phyloP scores from a whole-genome alignment of 2,797 vertebrate genomes.

The Melopsittacus undulatus region DNA sequence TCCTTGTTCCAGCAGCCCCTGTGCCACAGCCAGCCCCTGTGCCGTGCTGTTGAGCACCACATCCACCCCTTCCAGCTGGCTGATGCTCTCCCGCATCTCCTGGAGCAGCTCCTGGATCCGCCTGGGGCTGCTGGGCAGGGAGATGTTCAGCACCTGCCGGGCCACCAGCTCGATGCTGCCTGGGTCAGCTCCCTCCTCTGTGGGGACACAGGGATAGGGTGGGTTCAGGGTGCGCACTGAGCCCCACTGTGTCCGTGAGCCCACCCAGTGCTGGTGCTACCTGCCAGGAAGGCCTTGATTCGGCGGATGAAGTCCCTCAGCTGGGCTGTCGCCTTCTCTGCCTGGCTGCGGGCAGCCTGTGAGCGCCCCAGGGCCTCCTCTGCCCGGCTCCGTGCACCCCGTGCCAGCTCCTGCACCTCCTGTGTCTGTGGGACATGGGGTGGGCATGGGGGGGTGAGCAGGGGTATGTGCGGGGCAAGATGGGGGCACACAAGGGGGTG shows the following conservation, averaged over 20 bases:
- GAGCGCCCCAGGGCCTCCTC: constrained; percentile 78
- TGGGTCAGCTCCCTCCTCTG: constrained; percentile 89
- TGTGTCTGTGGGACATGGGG: constrained; percentile 74
- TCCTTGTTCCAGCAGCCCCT: constrained; percentile 77
- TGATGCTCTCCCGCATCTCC: constrained; percentile 80
- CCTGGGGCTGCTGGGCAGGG: constrained; percentile 77
- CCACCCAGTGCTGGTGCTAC: constrained; percentile 37
- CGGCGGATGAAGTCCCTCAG: constrained; percentile 85
- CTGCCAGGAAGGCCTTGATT: constrained; percentile 87
- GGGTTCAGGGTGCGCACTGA: accelerated
- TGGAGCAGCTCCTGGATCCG: constrained; percentile 71
- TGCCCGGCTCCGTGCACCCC: constrained; percentile 77
- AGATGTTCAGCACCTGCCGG: constrained; percentile 82
- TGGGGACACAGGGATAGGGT: not conserved
- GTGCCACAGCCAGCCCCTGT: constrained; percentile 72
- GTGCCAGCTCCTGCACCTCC: constrained; percentile 80
- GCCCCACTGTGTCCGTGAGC: accelerated
- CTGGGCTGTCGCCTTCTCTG: constrained; percentile 79
- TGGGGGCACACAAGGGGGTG: not conserved
- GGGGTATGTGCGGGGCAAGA: not conserved
- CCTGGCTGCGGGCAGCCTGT: constrained; percentile 74
- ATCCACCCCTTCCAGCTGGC: constrained; percentile 78
- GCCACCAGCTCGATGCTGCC: constrained; percentile 87
- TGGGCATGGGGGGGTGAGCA: not conserved
- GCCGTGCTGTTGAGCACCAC: constrained; percentile 79